Evolutionary conservation across 1,140 invertebrate species (phyloP), one percentile per base, ranked within the genome.

Genomic region (Calliopsis andreniformis): DNA sequence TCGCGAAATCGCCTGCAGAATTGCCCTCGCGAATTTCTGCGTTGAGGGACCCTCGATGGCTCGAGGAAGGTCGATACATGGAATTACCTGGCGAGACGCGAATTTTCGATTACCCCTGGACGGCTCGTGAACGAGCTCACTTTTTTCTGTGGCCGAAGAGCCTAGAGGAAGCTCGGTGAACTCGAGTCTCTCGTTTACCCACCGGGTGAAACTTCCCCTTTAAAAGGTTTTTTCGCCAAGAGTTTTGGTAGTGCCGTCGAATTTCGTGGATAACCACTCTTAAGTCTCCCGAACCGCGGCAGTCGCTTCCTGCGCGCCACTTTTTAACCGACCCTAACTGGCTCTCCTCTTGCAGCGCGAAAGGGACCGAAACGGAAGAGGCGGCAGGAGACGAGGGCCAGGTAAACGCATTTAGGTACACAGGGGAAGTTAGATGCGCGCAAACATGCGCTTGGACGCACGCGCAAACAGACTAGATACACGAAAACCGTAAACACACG

Each of bases 1-100:
- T 70, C 68, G 55, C 30, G 43, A 51, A 59, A 71, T 71, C 49
- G 43, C 68, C 61, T 49, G 61, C 12, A 58, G 56, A 69, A 69
- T 69, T 69, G 56, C 25, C 14, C 5, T 30, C 39, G 12, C 14
- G 42, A 43, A n/a, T 39, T 20, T 1, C 12, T 23, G 6, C 30
- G 32, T 51, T 64, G 25, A 39, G 35, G 12, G 28, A 30, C 43
- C 7, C 20, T 43, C 6, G 3, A n/a, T 6, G 45, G n/a, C 4
- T 14, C 32, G 12, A 49, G 25, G 43, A 49, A 49, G 47, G n/a
- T 20, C 43, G 62, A 35, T 8, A 43, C 62, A 10, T 1, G 43
- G 0, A 32, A 64, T 64, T 64, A 23, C 45, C 16, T 30, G 20
- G 20, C 18, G 45, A 20, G 18, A 39, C 47, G 28, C 43, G 28